Evolutionary conservation across 2,113 vertebrate species (phyloP).

Genomic region (Holacanthus passer): DNA sequence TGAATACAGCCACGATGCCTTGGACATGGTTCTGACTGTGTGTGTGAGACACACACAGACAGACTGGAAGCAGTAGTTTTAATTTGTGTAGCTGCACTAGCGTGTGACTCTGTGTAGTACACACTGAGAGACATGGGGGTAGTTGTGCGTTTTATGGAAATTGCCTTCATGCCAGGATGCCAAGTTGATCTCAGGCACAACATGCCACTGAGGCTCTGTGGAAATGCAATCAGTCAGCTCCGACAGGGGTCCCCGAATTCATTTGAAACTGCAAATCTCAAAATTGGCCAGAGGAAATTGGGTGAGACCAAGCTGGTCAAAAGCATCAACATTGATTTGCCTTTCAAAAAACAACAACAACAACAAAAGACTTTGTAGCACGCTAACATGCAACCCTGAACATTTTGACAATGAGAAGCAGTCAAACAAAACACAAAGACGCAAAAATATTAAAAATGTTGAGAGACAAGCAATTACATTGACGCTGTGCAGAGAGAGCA

Average conservation of each 20-base stretch:
- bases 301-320: constrained; percentile 57
- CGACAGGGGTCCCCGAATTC: constrained; percentile 66
- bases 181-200: constrained; percentile 67
- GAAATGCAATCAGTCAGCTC: constrained; percentile 77
- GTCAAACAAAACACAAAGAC: neutral
- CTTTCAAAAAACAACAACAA: constrained; percentile 7
- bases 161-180: constrained; percentile 67
- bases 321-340: constrained; percentile 61
- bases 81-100: constrained; percentile 36
- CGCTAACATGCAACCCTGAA: neutral
- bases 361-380: neutral
- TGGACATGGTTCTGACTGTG: constrained; percentile 20
- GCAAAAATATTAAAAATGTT: constrained; percentile 6
- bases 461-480: constrained; percentile 30
- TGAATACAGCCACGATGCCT: constrained; percentile 73
- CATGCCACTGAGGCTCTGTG: constrained; percentile 68
- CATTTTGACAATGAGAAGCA: constrained; percentile 4
- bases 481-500: neutral
- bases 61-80: constrained; percentile 18
- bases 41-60: neutral
- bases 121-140: constrained; percentile 48
- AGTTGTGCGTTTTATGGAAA: constrained; percentile 73
- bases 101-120: constrained; percentile 31
- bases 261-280: constrained; percentile 73
- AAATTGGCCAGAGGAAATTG: constrained; percentile 70